phyloP scores from a whole-genome alignment of 2,797 vertebrate genomes.

The Sciurus vulgaris region DNA sequence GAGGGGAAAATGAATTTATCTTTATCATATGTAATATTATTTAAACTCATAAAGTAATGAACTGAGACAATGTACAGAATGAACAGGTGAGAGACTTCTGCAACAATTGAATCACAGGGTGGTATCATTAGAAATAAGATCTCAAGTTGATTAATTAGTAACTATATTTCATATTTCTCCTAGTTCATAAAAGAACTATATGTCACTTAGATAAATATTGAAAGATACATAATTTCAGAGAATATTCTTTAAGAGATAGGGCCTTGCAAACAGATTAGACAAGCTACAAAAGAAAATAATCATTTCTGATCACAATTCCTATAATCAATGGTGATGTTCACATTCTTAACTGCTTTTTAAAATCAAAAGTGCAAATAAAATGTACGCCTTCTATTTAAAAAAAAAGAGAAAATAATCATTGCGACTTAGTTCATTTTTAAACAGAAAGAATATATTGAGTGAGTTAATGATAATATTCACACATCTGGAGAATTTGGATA shows the following conservation, averaged over 20 bases:
- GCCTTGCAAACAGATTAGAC: neutral
- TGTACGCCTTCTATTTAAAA: no score
- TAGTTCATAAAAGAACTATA: neutral
- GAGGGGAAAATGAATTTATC: neutral
- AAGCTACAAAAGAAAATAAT: neutral
- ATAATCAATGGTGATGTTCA: no score
- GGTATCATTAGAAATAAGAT: constrained; percentile 17
- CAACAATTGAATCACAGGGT: neutral
- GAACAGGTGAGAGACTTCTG: neutral
- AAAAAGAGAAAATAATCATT: neutral
- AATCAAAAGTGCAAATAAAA: no score
- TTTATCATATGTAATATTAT: neutral
- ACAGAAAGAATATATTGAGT: neutral
- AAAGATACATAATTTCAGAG: neutral
- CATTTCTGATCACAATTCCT: neutral
- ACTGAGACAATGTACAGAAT: neutral
- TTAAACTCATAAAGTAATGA: neutral
- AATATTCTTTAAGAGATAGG: neutral
- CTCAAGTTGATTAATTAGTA: neutral
- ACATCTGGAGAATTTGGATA: neutral
- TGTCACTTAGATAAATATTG: neutral
- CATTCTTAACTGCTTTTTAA: no score
- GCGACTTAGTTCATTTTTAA: neutral
- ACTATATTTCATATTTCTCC: neutral
- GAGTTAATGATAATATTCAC: neutral